A percentile compares a stretch with the other conserved stretches of the same genome.
Evolutionary conservation across 2,888 invertebrate species (phyloP).

Genomic region (Dendrolimus pini): DNA sequence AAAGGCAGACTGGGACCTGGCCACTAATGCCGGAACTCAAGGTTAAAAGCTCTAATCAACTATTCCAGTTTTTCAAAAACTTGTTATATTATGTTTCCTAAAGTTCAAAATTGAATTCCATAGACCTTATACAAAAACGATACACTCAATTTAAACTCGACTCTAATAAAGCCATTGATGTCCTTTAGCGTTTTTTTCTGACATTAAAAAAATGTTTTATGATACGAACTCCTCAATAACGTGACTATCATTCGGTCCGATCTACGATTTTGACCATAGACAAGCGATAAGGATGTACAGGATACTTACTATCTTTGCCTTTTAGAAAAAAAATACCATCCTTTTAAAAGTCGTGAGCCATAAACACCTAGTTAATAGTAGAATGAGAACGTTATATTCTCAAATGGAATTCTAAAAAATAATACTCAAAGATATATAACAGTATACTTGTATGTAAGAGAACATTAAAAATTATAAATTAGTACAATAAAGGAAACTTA

Average conservation of each 20-base stretch:
- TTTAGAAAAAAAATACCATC: conserved; percentile 5
- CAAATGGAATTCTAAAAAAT: neutral
- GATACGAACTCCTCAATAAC: neutral
- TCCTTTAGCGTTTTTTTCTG: neutral
- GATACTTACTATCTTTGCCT: conserved; percentile 15
- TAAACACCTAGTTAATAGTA: conserved; percentile 38
- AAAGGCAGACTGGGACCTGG: too few species aligned
- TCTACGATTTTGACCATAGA: conserved; percentile 7
- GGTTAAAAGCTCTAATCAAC: too few species aligned
- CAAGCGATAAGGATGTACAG: conserved; percentile 15
- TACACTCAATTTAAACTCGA: neutral
- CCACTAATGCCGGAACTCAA: too few species aligned
- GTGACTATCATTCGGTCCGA: neutral
- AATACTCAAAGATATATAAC: too few species aligned
- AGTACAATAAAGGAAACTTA: too few species aligned
- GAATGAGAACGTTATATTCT: conserved; percentile 9
- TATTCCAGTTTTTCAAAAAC: too few species aligned
- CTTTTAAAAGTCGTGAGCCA: conserved; percentile 17
- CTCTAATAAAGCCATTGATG: neutral
- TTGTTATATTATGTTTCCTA: too few species aligned
- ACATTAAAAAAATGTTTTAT: neutral
- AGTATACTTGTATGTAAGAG: too few species aligned
- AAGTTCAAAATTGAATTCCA: neutral
- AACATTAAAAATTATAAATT: too few species aligned
- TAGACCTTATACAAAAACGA: neutral